A percentile compares a stretch with the other conserved stretches of the same genome.
Conservation (phyloP, 1,140 invertebrate genomes). For the Wasmannia auropunctata region DNA sequence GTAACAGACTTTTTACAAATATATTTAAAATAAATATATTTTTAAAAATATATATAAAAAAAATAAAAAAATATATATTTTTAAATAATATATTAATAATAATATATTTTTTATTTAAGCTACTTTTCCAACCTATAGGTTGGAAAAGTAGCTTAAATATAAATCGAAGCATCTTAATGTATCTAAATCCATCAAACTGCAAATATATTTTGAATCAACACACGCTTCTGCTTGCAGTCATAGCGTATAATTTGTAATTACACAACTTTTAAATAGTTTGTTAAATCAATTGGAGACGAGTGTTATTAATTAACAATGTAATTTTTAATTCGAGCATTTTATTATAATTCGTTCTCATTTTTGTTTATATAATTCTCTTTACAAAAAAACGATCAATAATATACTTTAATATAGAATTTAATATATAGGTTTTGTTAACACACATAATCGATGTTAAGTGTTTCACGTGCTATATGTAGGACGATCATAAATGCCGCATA, state of each 20-base stretch:
- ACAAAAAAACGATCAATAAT: background rate
- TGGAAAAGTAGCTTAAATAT: background rate
- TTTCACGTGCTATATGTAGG: background rate
- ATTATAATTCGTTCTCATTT: background rate
- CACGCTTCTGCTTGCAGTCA: background rate
- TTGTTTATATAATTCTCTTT: background rate
- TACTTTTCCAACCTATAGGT: background rate
- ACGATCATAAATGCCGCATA: conserved; percentile 21
- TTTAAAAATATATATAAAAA: too few relatives aligned
- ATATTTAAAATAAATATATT: too few relatives aligned
- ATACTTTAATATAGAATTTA: background rate
- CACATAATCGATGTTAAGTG: background rate
- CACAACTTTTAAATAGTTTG: background rate
- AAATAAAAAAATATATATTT: too few relatives aligned
- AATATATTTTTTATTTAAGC: background rate
- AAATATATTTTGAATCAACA: background rate
- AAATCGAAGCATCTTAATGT: background rate
- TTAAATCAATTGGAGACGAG: background rate
- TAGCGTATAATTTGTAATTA: background rate
- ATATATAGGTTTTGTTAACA: background rate
- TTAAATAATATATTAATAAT: too few relatives aligned
- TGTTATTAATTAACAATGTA: background rate
- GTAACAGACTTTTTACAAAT: background rate
- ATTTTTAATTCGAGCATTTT: background rate
- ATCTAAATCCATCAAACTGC: background rate